Evolutionary conservation across 2,797 vertebrate species (phyloP).

Genomic region (Helicolenus hilgendorfi): DNA sequence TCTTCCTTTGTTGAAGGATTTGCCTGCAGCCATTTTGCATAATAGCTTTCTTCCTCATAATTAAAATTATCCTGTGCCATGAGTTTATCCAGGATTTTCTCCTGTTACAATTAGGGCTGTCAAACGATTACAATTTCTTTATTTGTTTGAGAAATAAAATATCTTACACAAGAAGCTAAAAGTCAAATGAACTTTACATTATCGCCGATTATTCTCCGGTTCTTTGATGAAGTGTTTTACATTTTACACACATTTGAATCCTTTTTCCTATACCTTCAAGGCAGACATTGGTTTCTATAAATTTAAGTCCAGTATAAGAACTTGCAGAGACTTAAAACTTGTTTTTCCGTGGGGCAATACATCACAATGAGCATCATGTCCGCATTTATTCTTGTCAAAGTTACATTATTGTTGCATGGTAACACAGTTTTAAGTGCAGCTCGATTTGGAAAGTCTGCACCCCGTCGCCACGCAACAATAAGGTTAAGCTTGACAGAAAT

Average conservation of each 20-base stretch:
- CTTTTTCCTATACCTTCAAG: background rate
- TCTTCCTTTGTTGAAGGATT: background rate
- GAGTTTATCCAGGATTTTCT: background rate
- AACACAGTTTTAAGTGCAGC: conserved; percentile 59
- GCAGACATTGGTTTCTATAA: background rate
- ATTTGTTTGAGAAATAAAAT: background rate
- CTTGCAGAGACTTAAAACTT: conserved; percentile 24
- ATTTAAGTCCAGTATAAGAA: background rate
- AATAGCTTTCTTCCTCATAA: background rate
- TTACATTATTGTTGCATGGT: conserved; percentile 57
- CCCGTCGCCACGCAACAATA: conserved; percentile 30
- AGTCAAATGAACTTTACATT: background rate
- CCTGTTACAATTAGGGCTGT: background rate
- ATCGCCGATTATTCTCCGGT: background rate
- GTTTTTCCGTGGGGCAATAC: conserved; percentile 37
- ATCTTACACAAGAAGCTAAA: background rate
- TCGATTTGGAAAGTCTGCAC: conserved; percentile 45
- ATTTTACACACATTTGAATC: background rate
- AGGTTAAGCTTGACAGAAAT: conserved; percentile 69
- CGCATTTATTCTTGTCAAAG: conserved; percentile 58
- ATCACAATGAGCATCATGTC: conserved; percentile 69
- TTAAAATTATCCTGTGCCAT: background rate
- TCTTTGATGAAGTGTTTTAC: background rate
- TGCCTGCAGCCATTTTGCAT: background rate
- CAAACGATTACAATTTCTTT: background rate